Evolutionary conservation across 2,888 invertebrate genomes (phyloP).

Genomic region (Dascillus cervinus): DNA sequence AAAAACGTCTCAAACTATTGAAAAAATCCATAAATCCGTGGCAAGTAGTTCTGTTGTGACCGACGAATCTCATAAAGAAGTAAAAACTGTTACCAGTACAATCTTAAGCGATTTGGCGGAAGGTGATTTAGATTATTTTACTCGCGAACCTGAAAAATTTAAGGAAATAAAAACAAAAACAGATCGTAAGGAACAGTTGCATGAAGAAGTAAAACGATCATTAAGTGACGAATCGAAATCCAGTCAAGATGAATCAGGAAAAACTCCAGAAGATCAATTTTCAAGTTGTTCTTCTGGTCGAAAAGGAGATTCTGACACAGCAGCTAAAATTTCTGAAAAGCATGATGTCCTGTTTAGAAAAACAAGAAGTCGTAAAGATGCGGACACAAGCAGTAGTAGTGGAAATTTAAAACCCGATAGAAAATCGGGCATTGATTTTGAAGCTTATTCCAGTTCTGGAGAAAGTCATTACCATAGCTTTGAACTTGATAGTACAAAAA

Average conservation of each 20-base stretch:
- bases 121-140: slow-evolving; percentile 14
- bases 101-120: slow-evolving; percentile 19
- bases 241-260: slow-evolving; percentile 38
- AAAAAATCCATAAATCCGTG: slow-evolving; percentile 15
- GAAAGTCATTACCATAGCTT: slow-evolving; percentile 86
- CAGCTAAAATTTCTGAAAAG: slow-evolving; percentile 26
- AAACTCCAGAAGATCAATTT: slow-evolving; percentile 51
- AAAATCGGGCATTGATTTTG: slow-evolving; percentile 70
- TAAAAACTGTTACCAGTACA: slow-evolving; percentile 23
- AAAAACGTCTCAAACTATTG: slow-evolving; percentile 13
- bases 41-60: slow-evolving; percentile 14
- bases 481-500: slow-evolving; percentile 63
- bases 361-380: slow-evolving; percentile 31
- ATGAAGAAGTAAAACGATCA: slow-evolving; percentile 36
- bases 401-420: slow-evolving; percentile 48
- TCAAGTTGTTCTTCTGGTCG: slow-evolving; percentile 37
- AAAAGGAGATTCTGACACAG: slow-evolving; percentile 33
- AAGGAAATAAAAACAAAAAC: too few relatives aligned
- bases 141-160: neutral
- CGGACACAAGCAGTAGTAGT: slow-evolving; percentile 38
- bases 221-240: slow-evolving; percentile 45
- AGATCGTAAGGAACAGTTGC: too few relatives aligned
- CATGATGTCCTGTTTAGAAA: slow-evolving; percentile 38
- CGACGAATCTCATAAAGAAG: slow-evolving; percentile 23
- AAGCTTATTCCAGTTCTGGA: slow-evolving; percentile 79